Evolutionary conservation across 2,888 invertebrate species (phyloP).

Genomic region (Leptothorax acervorum): DNA sequence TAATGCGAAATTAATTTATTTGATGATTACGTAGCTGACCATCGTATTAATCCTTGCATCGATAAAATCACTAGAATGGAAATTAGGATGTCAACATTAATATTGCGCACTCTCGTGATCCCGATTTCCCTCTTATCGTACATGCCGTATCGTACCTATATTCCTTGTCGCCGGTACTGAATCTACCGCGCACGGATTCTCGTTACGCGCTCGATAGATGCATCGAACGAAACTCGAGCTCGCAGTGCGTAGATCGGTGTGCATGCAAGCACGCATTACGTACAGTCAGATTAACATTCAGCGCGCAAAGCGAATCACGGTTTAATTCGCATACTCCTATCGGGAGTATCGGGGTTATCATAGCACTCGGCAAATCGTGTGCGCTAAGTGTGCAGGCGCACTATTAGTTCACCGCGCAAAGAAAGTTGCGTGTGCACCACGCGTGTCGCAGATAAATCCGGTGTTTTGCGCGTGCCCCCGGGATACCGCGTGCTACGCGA

Average conservation of each 20-base stretch:
- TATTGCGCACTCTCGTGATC: constrained; percentile 40
- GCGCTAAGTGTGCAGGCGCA: constrained; percentile 41
- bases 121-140: constrained; percentile 20
- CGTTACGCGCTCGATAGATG: constrained; percentile 33
- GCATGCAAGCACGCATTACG: constrained; percentile 55
- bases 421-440: constrained; percentile 33
- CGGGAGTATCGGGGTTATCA: constrained; percentile 57
- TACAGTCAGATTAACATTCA: constrained; percentile 69
- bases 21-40: constrained; percentile 53
- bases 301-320: constrained; percentile 65
- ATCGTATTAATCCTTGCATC: constrained; percentile 46
- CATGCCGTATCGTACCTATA: too few relatives aligned
- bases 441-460: constrained; percentile 35
- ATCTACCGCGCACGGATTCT: neutral
- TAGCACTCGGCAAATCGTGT: constrained; percentile 8
- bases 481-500: neutral
- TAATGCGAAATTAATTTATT: constrained; percentile 70
- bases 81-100: constrained; percentile 68
- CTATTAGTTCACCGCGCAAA: constrained; percentile 32
- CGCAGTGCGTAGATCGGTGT: constrained; percentile 26
- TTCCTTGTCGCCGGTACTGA: neutral
- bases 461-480: constrained; percentile 10
- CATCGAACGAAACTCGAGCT: constrained; percentile 33
- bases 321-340: constrained; percentile 65
- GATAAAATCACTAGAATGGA: constrained; percentile 66